Percentiles rank a stretch among this genome's conserved stretches.
Evolutionary conservation across 2,113 vertebrate genomes (phyloP).

Genomic region (Triplophysa dalaica): DNA sequence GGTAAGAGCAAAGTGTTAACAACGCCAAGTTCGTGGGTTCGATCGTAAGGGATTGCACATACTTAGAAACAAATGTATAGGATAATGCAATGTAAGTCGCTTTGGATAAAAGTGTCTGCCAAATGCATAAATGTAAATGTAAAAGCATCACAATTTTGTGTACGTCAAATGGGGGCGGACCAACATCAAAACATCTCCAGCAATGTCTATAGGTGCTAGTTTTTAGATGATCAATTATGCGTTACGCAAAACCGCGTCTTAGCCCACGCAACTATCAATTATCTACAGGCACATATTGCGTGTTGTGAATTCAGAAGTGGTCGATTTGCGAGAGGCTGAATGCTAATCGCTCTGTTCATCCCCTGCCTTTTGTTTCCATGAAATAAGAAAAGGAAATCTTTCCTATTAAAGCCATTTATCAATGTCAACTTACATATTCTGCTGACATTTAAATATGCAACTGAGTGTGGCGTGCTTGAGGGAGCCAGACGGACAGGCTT

Average conservation of each 20-base stretch:
- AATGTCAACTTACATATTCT: constrained; percentile 63
- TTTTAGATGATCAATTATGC: constrained; percentile 32
- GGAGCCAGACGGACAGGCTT: constrained; percentile 50
- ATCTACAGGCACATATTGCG: constrained; percentile 7
- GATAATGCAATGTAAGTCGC: too few species aligned
- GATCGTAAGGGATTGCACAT: too few species aligned
- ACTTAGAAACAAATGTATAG: too few species aligned
- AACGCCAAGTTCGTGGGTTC: too few species aligned
- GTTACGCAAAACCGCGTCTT: constrained; percentile 4
- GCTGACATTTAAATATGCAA: constrained; percentile 68
- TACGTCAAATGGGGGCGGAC: background rate
- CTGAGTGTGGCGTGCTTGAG: constrained; percentile 54
- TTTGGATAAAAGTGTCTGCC: too few species aligned
- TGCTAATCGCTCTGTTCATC: constrained; percentile 30
- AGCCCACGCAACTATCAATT: constrained; percentile 43
- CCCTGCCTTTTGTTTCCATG: constrained; percentile 48
- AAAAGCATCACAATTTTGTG: constrained; percentile 4
- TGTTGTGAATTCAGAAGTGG: constrained; percentile 36
- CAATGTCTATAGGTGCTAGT: background rate
- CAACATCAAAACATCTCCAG: background rate
- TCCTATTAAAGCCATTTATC: constrained; percentile 64
- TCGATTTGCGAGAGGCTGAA: constrained; percentile 2
- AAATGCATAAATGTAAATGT: too few species aligned
- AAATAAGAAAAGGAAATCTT: constrained; percentile 54
- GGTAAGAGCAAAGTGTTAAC: too few species aligned